Percentiles rank a stretch among this genome's conserved stretches.
Evolutionary conservation across 1,140 invertebrate species (phyloP).

Genomic region (Archivesica marissinica): DNA sequence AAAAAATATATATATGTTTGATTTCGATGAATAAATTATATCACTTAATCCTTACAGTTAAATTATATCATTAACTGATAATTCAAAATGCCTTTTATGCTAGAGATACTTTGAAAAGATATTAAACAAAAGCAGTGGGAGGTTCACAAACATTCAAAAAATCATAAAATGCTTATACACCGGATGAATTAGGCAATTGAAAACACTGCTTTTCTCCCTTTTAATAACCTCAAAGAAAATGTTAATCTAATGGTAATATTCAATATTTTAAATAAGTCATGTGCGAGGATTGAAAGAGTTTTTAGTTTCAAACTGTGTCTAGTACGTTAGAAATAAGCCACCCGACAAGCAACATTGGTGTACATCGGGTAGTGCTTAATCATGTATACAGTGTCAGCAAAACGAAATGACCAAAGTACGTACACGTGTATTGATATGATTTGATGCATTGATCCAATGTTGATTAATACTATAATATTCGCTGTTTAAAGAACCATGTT

Average conservation of each 20-base stretch:
- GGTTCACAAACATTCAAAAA: not conserved
- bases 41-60: not conserved
- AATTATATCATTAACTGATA: not conserved
- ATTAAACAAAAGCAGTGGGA: not conserved
- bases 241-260: conserved; percentile 26
- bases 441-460: too few relatives aligned
- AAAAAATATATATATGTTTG: too few relatives aligned
- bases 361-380: not conserved
- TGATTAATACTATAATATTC: too few relatives aligned
- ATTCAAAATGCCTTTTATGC: not conserved
- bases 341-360: too few relatives aligned
- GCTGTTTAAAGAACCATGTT: too few relatives aligned
- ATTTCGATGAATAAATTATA: conserved; percentile 27
- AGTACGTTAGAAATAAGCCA: too few relatives aligned
- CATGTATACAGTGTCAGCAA: too few relatives aligned
- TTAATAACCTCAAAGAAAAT: not conserved
- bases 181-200: not conserved
- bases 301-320: not conserved
- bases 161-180: not conserved
- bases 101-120: not conserved
- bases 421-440: too few relatives aligned
- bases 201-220: not conserved
- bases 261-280: conserved; percentile 34
- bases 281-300: not conserved
- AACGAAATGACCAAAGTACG: too few relatives aligned